Conservation (phyloP, 2,888 invertebrate species). For the Kryphioiulus occultus region DNA sequence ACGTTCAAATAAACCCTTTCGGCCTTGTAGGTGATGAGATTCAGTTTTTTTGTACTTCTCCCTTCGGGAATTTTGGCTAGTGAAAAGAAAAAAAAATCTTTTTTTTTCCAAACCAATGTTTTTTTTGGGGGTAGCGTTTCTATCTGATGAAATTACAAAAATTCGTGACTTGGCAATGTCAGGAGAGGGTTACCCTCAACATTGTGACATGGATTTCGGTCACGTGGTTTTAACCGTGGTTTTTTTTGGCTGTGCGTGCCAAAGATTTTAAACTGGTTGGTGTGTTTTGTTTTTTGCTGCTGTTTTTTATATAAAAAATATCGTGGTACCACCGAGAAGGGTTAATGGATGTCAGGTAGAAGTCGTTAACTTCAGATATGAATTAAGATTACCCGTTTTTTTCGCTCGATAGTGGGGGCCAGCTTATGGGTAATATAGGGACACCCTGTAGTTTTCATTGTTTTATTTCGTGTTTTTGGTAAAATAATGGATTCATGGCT, state of each 20-base stretch:
- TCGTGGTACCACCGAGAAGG: background rate
- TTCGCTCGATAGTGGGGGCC: background rate
- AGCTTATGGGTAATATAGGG: slow-evolving; percentile 10
- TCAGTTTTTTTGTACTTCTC: background rate
- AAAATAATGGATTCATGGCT: background rate
- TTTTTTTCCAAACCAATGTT: slow-evolving; percentile 10
- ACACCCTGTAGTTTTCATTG: background rate
- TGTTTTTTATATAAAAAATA: background rate
- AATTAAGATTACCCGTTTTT: background rate
- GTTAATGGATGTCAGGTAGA: slow-evolving; percentile 14
- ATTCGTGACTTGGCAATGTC: slow-evolving; percentile 4
- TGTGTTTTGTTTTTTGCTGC: background rate
- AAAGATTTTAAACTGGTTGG: slow-evolving; percentile 13
- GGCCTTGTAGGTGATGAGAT: slow-evolving; percentile 26
- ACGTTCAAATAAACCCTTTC: slow-evolving; percentile 17
- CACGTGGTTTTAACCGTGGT: slow-evolving; percentile 6
- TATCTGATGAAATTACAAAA: slow-evolving; percentile 21
- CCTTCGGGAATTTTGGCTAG: background rate
- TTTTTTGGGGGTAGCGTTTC: slow-evolving; percentile 7
- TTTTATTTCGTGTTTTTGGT: background rate
- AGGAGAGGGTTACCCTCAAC: slow-evolving; percentile 26
- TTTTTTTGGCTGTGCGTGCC: background rate
- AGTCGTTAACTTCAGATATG: background rate
- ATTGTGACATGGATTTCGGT: background rate
- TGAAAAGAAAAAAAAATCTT: background rate